These are phyloP conservation scores for Takifugu flavidus DNA, from an alignment of 2,113 vertebrate species.

Conservation along the genomic window DNA sequence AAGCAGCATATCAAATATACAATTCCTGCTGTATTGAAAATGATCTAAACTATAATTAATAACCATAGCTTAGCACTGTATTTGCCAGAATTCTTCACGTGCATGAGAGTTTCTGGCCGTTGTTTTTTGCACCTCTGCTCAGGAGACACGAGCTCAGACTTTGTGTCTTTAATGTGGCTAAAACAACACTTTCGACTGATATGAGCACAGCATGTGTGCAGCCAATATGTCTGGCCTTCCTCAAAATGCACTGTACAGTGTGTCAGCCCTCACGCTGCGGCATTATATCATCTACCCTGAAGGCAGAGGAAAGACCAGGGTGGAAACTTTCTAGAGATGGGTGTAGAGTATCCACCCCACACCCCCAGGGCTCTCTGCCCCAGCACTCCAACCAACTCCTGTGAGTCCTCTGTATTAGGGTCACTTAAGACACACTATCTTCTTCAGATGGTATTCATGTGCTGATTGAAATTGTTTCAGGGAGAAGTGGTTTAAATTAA, in stretches of 20 bases:
- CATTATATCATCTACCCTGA: conserved; percentile 63
- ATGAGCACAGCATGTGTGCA: conserved; percentile 33
- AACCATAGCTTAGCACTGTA: background rate
- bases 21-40: too few relatives aligned
- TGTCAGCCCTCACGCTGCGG: conserved; percentile 47
- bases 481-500: conserved; percentile 55
- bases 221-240: conserved; percentile 43
- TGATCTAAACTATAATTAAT: too few relatives aligned
- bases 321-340: conserved; percentile 60
- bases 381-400: conserved; percentile 39
- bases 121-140: too few relatives aligned
- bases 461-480: conserved; percentile 43
- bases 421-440: conserved; percentile 32
- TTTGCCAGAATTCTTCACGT: too few relatives aligned
- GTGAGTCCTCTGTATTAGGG: conserved; percentile 44
- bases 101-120: too few relatives aligned
- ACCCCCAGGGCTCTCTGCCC: conserved; percentile 38
- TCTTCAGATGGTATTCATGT: conserved; percentile 27
- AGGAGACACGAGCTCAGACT: background rate
- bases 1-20: background rate
- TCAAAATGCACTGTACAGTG: conserved; percentile 47
- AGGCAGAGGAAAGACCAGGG: conserved; percentile 50
- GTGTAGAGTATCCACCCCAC: conserved; percentile 52
- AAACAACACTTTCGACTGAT: conserved; percentile 17
- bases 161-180: conserved; percentile 1